Percentiles rank a stretch among this genome's conserved stretches.
Evolutionary conservation across 2,113 vertebrate species (phyloP).

Genomic region (Sialia sialis): DNA sequence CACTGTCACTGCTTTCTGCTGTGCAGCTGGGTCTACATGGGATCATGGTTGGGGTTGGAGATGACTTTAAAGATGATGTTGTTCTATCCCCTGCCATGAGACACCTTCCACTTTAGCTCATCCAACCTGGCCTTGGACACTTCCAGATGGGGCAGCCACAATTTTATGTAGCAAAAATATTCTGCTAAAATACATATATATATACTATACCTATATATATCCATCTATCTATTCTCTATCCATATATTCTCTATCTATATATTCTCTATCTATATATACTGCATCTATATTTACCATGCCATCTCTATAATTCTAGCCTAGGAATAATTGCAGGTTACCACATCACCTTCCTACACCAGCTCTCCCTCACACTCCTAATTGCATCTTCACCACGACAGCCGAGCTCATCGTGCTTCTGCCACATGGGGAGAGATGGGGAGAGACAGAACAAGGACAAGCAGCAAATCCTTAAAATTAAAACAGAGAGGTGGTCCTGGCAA

Average conservation of each 20-base stretch:
- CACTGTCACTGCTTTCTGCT: background rate
- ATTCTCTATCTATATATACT: background rate
- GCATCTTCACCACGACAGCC: background rate
- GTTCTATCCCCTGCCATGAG: background rate
- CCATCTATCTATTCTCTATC: background rate
- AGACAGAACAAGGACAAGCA: background rate
- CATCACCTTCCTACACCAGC: background rate
- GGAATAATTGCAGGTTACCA: background rate
- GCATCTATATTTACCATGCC: background rate
- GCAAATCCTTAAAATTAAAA: background rate
- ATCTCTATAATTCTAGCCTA: background rate
- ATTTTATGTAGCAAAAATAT: fast-evolving
- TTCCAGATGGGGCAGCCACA: background rate
- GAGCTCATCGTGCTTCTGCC: background rate
- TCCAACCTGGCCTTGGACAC: background rate
- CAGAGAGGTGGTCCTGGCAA: background rate
- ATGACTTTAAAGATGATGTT: background rate
- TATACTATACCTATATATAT: background rate
- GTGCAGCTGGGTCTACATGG: fast-evolving
- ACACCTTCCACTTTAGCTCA: background rate
- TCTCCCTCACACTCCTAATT: background rate
- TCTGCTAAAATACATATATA: fast-evolving
- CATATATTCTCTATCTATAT: background rate
- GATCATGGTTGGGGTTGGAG: background rate
- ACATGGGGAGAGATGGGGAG: background rate